phyloP scores from a whole-genome alignment of 2,797 vertebrate species.

The Tokudaia tokunoshimensis region DNA sequence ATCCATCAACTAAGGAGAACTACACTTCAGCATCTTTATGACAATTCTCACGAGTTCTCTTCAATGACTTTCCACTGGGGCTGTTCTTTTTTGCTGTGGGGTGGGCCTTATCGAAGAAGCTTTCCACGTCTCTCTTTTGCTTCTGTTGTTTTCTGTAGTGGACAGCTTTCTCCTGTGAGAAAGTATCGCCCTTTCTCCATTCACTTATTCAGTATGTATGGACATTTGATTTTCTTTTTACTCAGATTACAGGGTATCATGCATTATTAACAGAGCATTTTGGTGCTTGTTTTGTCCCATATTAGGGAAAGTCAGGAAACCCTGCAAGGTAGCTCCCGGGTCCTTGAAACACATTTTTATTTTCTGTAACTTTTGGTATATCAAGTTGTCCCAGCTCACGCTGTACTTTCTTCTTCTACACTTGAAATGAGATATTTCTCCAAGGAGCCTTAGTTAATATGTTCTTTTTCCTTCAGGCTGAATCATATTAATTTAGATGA shows the following conservation, averaged over 20 bases:
- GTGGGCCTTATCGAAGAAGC: neutral
- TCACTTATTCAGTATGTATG: neutral
- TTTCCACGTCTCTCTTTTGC: neutral
- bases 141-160: neutral
- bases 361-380: neutral
- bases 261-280: neutral
- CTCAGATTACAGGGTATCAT: neutral
- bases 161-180: neutral
- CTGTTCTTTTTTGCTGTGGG: neutral
- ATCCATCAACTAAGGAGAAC: neutral
- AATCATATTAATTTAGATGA: constrained; percentile 65
- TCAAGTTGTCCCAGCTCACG: neutral
- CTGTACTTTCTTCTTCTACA: neutral
- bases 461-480: constrained; percentile 62
- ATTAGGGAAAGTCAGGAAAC: neutral
- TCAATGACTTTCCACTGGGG: neutral
- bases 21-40: neutral
- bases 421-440: constrained; percentile 62
- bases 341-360: neutral
- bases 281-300: neutral
- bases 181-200: neutral
- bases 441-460: constrained; percentile 53
- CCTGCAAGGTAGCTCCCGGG: neutral
- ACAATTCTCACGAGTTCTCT: neutral
- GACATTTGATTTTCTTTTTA: neutral